These are phyloP conservation scores for Anas acuta DNA, from an alignment of 2,797 vertebrate genomes.

Conservation along the genomic window DNA sequence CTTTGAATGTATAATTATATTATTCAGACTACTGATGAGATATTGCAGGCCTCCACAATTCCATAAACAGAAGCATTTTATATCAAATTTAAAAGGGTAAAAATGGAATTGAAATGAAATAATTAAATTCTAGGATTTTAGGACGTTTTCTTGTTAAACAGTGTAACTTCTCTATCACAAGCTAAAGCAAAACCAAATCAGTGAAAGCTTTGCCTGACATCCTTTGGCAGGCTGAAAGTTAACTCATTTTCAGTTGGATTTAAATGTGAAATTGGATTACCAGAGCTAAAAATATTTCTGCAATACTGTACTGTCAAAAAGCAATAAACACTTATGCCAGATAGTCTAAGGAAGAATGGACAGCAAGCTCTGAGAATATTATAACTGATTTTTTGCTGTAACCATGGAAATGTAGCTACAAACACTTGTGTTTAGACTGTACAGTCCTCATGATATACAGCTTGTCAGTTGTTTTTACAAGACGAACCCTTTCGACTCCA, in stretches of 20 bases:
- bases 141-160: not conserved
- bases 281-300: slow-evolving; percentile 58
- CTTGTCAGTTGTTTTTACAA: slow-evolving; percentile 32
- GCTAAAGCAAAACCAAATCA: slow-evolving; percentile 40
- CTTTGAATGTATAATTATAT: not conserved
- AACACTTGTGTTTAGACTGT: slow-evolving; percentile 50
- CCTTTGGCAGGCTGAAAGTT: slow-evolving; percentile 39
- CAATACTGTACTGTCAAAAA: slow-evolving; percentile 24
- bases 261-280: slow-evolving; percentile 55
- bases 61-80: not conserved
- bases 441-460: slow-evolving; percentile 18
- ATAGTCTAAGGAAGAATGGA: not conserved
- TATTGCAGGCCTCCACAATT: not conserved
- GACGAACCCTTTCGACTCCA: slow-evolving; percentile 40
- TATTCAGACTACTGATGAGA: not conserved
- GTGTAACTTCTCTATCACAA: not conserved
- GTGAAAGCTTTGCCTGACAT: slow-evolving; percentile 24
- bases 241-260: slow-evolving; percentile 54
- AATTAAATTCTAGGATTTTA: not conserved
- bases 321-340: not conserved
- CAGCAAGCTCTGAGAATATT: slow-evolving; percentile 22
- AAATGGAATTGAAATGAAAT: not conserved
- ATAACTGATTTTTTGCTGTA: slow-evolving; percentile 6
- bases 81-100: not conserved
- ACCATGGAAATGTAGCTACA: slow-evolving; percentile 59